These are phyloP conservation scores for Megamerina dolium DNA, from an alignment of 2,888 invertebrate species.

Conservation along the genomic window DNA sequence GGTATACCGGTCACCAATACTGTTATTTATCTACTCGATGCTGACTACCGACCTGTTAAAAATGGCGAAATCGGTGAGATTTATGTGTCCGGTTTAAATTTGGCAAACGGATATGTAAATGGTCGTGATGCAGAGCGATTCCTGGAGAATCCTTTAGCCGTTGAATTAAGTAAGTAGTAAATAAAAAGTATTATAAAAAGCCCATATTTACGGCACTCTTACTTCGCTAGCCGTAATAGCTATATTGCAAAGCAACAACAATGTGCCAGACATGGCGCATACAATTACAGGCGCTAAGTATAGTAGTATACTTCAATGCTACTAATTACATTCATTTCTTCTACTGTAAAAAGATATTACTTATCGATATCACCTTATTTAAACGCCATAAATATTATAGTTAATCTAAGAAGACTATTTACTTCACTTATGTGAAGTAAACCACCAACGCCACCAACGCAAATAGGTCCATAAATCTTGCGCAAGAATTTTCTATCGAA, in stretches of 20 bases:
- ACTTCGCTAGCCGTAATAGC: too few relatives aligned
- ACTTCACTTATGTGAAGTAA: not conserved
- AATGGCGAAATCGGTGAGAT: slow-evolving; percentile 74
- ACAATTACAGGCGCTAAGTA: too few relatives aligned
- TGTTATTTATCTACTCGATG: slow-evolving; percentile 71
- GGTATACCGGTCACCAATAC: slow-evolving; percentile 76
- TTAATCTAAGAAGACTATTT: not conserved
- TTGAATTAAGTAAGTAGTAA: slow-evolving; percentile 55
- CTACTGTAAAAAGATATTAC: too few relatives aligned
- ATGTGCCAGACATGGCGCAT: too few relatives aligned
- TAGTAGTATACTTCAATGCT: not conserved
- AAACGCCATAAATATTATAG: not conserved
- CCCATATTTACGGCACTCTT: too few relatives aligned
- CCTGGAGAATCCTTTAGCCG: slow-evolving; percentile 66
- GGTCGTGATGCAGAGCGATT: slow-evolving; percentile 69
- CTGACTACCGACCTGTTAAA: slow-evolving; percentile 64
- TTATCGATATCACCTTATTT: too few relatives aligned
- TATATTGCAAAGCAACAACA: too few relatives aligned
- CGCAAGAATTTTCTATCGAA: too few relatives aligned
- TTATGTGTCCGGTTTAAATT: slow-evolving; percentile 72
- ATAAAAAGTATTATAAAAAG: too few relatives aligned
- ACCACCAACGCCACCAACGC: too few relatives aligned
- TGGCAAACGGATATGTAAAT: slow-evolving; percentile 76
- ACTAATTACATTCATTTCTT: too few relatives aligned
- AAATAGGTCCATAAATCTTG: too few relatives aligned